A percentile compares a stretch with the other conserved stretches of the same genome.
Conservation (phyloP, 2,113 vertebrate genomes). For the Lynx canadensis region DNA sequence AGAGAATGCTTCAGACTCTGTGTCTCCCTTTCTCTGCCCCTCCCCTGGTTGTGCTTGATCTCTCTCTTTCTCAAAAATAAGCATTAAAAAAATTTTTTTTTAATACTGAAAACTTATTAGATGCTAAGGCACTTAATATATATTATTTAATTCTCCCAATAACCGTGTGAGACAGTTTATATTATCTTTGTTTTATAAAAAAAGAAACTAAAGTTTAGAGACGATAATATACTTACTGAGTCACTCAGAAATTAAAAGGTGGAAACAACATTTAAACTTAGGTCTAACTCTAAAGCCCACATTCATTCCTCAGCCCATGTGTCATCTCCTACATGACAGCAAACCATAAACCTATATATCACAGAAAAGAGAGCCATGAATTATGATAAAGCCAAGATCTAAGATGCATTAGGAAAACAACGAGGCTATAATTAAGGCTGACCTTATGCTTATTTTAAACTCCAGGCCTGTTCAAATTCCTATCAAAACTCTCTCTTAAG, state of each 20-base stretch:
- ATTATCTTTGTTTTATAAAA: slow-evolving; percentile 7
- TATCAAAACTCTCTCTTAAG: background rate
- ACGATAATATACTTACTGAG: background rate
- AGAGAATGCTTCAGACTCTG: too few species aligned
- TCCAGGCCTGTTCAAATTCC: background rate
- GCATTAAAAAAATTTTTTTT: too few species aligned
- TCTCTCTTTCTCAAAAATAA: too few species aligned
- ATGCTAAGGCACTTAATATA: background rate
- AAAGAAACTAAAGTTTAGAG: slow-evolving; percentile 26
- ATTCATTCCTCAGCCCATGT: background rate
- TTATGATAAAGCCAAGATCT: background rate
- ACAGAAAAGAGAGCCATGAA: background rate
- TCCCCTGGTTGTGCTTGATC: too few species aligned
- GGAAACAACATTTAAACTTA: slow-evolving; percentile 16
- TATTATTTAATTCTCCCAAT: slow-evolving; percentile 17
- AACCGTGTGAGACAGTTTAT: background rate
- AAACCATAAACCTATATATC: background rate
- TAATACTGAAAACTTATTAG: background rate
- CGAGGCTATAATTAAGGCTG: background rate
- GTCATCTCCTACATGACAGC: background rate
- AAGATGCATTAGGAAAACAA: slow-evolving; percentile 23
- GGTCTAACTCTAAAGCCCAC: background rate
- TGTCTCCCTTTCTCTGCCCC: too few species aligned
- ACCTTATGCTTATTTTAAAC: slow-evolving; percentile 4
- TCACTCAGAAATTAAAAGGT: background rate